Percentiles rank a stretch among this genome's conserved stretches.
Evolutionary conservation across 2,888 invertebrate genomes (phyloP).

Genomic region (Tiliacea aurago): DNA sequence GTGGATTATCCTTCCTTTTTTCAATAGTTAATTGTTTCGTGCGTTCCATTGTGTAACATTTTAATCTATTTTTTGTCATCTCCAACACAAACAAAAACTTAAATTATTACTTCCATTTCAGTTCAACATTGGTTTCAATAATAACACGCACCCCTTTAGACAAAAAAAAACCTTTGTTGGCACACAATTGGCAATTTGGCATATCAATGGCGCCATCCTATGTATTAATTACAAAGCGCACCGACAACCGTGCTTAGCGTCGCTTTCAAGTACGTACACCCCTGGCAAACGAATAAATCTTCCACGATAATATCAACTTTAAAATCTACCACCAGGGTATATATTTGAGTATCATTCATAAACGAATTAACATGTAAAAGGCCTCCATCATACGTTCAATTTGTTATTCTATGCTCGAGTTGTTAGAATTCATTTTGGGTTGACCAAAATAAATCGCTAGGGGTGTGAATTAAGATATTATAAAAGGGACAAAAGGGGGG

Average conservation of each 20-base stretch:
- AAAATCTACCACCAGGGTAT: slow-evolving; percentile 52
- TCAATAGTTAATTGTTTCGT: background rate
- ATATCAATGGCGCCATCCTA: slow-evolving; percentile 86
- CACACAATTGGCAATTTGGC: slow-evolving; percentile 82
- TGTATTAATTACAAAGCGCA: slow-evolving; percentile 88
- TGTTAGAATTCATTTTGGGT: slow-evolving; percentile 64
- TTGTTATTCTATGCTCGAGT: slow-evolving; percentile 54
- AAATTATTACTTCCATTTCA: slow-evolving; percentile 47
- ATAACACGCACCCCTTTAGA: slow-evolving; percentile 61
- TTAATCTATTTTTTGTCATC: slow-evolving; percentile 25
- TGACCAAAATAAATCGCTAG: slow-evolving; percentile 71
- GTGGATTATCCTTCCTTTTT: background rate
- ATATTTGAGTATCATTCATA: slow-evolving; percentile 63
- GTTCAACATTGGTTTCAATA: slow-evolving; percentile 54
- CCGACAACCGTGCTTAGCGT: slow-evolving; percentile 83
- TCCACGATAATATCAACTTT: slow-evolving; percentile 64
- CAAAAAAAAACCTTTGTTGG: slow-evolving; percentile 72
- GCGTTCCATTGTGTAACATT: slow-evolving; percentile 3
- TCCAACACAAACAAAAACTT: slow-evolving; percentile 23
- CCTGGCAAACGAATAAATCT: slow-evolving; percentile 71
- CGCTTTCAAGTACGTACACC: slow-evolving; percentile 83
- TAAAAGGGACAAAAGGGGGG: slow-evolving; percentile 83
- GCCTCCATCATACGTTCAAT: slow-evolving; percentile 53
- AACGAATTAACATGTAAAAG: slow-evolving; percentile 83
- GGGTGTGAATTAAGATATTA: slow-evolving; percentile 90